Conservation (phyloP, 2,113 vertebrate species). For the Strix uralensis region DNA sequence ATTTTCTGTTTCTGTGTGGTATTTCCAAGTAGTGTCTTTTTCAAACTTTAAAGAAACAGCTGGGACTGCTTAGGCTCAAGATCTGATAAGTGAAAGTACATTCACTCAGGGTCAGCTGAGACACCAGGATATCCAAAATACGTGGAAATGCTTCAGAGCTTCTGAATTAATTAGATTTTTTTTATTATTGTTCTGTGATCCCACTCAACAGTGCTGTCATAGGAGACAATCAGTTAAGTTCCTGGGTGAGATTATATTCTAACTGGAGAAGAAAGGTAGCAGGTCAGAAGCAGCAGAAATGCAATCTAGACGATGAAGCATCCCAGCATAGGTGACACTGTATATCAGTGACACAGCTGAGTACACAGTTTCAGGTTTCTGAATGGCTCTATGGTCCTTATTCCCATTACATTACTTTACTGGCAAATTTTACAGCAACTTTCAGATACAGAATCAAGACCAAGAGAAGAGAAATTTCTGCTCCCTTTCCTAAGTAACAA, state of each 20-base stretch:
- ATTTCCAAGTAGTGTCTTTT: neutral
- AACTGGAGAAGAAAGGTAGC: neutral
- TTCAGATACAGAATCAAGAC: neutral
- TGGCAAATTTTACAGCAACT: neutral
- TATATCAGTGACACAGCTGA: neutral
- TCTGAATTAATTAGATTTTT: neutral
- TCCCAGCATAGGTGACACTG: neutral
- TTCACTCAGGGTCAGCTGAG: neutral
- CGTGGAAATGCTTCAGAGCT: neutral
- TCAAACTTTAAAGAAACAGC: neutral
- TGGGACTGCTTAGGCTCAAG: neutral
- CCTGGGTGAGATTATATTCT: neutral
- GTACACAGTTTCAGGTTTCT: neutral
- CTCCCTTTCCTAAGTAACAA: neutral
- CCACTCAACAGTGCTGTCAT: neutral
- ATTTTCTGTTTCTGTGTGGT: neutral
- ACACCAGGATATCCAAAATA: neutral
- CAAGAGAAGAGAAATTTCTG: fast-evolving
- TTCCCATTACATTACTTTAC: neutral
- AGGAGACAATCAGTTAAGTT: neutral
- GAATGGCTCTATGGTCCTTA: neutral
- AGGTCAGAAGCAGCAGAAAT: neutral
- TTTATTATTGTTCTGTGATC: neutral
- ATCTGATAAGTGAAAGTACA: neutral
- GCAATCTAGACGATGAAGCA: neutral